These are phyloP conservation scores for Stegana nigrithorax DNA, from an alignment of 2,888 invertebrate species.

Conservation along the genomic window DNA sequence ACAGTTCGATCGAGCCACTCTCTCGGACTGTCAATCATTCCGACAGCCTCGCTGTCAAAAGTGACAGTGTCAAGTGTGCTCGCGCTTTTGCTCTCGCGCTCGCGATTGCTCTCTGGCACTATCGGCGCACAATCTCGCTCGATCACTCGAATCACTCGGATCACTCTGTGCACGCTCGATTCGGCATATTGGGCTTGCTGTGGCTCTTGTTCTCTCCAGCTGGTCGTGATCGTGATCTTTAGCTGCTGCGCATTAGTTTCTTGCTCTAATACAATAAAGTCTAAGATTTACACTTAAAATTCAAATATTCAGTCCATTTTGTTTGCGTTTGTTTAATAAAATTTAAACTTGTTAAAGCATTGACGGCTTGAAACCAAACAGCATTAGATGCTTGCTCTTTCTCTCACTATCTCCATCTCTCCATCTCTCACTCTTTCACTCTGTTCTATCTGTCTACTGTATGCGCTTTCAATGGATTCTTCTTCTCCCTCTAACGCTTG, in stretches of 20 bases:
- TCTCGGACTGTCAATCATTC: conserved; percentile 37
- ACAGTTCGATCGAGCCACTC: conserved; percentile 11
- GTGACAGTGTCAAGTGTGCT: conserved; percentile 37
- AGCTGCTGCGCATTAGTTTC: conserved; percentile 36
- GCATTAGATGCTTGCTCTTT: conserved; percentile 57
- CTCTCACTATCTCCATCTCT: conserved; percentile 28
- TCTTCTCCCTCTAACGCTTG: too few species aligned
- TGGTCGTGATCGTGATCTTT: conserved; percentile 1
- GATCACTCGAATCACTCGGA: too few species aligned
- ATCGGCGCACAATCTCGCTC: neutral
- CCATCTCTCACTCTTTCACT: conserved; percentile 15
- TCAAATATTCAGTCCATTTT: conserved; percentile 67
- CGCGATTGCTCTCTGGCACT: neutral
- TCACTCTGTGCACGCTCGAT: too few species aligned
- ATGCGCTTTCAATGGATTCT: too few species aligned
- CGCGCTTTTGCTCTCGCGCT: neutral
- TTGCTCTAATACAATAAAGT: conserved; percentile 54
- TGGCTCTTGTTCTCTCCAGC: conserved; percentile 20
- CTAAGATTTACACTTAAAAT: conserved; percentile 66
- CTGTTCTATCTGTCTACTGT: too few species aligned
- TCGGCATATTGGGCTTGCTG: neutral
- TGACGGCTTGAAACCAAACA: conserved; percentile 61
- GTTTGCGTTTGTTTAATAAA: conserved; percentile 59
- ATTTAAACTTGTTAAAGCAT: conserved; percentile 63
- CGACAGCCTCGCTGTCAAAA: conserved; percentile 53